A percentile compares a stretch with the other conserved stretches of the same genome.
These are phyloP conservation scores for Oreochromis tanganicae DNA, from an alignment of 2,113 vertebrate genomes.

Conservation along the genomic window DNA sequence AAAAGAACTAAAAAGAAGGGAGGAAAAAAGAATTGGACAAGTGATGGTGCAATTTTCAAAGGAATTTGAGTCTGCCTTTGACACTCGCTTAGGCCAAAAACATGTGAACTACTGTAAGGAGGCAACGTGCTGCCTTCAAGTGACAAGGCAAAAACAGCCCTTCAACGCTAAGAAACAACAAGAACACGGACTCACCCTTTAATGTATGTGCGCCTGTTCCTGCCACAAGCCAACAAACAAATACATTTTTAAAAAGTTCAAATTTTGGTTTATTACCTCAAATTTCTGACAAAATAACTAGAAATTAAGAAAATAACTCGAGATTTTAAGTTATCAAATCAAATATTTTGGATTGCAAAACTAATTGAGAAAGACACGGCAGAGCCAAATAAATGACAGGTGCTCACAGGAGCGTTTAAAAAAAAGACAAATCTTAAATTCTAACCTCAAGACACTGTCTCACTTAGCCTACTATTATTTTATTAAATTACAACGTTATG, in stretches of 20 bases:
- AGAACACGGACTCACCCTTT: not conserved
- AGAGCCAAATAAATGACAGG: not conserved
- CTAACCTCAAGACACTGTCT: not conserved
- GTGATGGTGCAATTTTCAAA: not conserved
- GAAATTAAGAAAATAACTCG: not conserved
- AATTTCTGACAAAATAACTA: not conserved
- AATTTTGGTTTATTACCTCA: not conserved
- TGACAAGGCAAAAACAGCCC: not conserved
- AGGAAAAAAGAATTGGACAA: not conserved
- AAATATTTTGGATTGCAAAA: not conserved
- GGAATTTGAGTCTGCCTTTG: not conserved
- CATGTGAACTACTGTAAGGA: conserved; percentile 9
- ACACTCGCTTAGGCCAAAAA: not conserved
- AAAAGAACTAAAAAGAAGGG: not conserved
- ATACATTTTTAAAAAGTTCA: not conserved
- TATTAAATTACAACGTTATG: not conserved
- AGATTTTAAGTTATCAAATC: not conserved
- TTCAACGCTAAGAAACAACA: not conserved
- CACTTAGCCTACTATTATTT: not conserved
- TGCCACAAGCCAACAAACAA: not conserved
- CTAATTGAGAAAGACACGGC: not conserved
- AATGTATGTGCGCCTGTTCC: not conserved
- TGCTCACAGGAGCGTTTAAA: not conserved
- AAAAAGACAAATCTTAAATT: not conserved
- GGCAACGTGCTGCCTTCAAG: conserved; percentile 22